Base-by-base conservation (phyloP, 2,888 invertebrate genomes). In the Stenolophus ochropezus region DNA sequence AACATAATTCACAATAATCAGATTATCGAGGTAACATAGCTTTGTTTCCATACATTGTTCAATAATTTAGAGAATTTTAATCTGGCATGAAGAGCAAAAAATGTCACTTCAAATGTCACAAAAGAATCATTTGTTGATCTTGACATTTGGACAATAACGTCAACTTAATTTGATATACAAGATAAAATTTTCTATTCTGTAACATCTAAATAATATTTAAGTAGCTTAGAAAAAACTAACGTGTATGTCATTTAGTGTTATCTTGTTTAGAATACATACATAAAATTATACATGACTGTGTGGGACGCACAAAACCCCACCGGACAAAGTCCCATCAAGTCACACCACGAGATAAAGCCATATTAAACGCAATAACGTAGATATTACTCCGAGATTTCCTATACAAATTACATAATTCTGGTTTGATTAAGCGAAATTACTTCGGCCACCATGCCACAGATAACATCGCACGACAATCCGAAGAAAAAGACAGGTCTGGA, bases 351-450 rank as follows among this genome's bases (percentile, higher is more conserved):
- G 76, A 76, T 76, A 76, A 76, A 76, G 53, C 51, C 53, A 56
- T 56, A 76, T 76, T 76, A 76, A 76, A 76, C 25, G 27, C 56
- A 76, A 76, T 76, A 53, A 56, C 20, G 56, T 76, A 76, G 76
- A 58, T 58, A 76, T 33, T 53, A 53, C 25, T 6, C 27, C 23
- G 25, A 75, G 75, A 77, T 77, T 18, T 61, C 77, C 18, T 49
- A 61, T 61, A 77, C 77, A 77, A 61, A 77, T 77, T 77, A 61
- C 23, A 61, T 61, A 61, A 78, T 78, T 78, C 49, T 47, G 14
- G n/a, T 78, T 78, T 78, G 61, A 78, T 78, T 65, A 61, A 78
- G 23, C 78, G 65, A 65, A 78, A 78, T 78, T 78, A 78, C 78
- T 47, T 49, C n/a, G 65, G 49, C 23, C 78, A 61, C 61, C 65